A percentile compares a stretch with the other conserved stretches of the same genome.
phyloP scores from a whole-genome alignment of 2,888 invertebrate species.

The Acleris emargana region DNA sequence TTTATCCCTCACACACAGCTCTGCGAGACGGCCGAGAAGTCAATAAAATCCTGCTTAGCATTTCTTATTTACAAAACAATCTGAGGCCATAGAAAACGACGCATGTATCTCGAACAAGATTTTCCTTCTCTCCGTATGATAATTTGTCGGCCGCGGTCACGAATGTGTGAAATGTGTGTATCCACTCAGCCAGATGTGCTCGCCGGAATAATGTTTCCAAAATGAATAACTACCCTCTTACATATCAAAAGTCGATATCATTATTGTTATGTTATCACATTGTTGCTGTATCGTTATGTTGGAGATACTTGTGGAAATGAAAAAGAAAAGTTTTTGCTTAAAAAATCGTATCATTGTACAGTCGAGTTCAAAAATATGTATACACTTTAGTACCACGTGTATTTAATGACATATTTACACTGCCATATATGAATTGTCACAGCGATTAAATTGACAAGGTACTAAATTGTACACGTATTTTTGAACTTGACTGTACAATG shows the following conservation, averaged over 20 bases:
- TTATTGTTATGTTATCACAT: constrained; percentile 28
- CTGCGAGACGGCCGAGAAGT: constrained; percentile 54
- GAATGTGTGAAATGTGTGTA: constrained; percentile 34
- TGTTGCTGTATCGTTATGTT: neutral
- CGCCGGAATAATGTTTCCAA: constrained; percentile 41
- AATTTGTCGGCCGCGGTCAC: constrained; percentile 45
- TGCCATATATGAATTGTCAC: too few species aligned
- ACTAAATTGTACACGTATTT: too few species aligned
- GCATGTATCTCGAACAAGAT: constrained; percentile 53
- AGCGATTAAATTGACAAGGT: too few species aligned
- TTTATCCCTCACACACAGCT: constrained; percentile 54
- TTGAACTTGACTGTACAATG: too few species aligned
- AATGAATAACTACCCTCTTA: constrained; percentile 40
- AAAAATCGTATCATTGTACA: too few species aligned
- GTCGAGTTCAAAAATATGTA: too few species aligned
- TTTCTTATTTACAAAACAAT: constrained; percentile 54
- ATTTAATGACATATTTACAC: too few species aligned
- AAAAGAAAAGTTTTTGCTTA: neutral
- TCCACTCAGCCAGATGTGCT: constrained; percentile 43
- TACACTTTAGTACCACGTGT: too few species aligned
- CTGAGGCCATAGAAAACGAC: constrained; percentile 50
- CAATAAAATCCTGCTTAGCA: constrained; percentile 60
- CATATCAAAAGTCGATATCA: constrained; percentile 28
- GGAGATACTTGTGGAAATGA: neutral
- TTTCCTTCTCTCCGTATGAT: constrained; percentile 48